Evolutionary conservation across 2,797 vertebrate species (phyloP).

Genomic region (Lacerta bilineata): DNA sequence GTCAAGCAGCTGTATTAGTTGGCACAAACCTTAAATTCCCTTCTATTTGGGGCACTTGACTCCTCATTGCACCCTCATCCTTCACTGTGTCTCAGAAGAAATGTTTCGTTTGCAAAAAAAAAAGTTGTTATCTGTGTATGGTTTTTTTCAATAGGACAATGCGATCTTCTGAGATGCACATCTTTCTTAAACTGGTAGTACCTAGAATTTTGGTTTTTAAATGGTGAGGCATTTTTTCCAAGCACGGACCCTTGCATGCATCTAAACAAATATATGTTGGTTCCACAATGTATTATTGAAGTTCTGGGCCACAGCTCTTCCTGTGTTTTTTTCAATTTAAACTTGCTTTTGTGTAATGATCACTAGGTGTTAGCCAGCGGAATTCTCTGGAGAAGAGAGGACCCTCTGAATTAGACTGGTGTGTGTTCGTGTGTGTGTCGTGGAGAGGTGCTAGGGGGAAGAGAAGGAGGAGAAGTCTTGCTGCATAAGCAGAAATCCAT

Average conservation of each 20-base stretch:
- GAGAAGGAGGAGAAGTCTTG: neutral
- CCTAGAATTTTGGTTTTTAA: neutral
- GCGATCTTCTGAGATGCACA: neutral
- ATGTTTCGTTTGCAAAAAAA: neutral
- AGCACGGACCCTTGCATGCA: neutral
- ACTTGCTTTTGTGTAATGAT: neutral
- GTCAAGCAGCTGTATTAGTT: neutral
- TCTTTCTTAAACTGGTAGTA: neutral
- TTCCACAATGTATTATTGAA: neutral
- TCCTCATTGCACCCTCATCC: neutral
- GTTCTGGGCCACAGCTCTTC: neutral
- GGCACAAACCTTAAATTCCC: neutral
- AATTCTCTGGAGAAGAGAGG: neutral
- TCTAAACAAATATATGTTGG: neutral
- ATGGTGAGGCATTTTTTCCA: neutral
- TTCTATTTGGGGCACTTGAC: neutral
- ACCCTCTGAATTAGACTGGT: neutral
- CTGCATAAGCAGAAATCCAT: neutral
- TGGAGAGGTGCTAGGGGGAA: neutral
- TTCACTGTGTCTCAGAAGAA: neutral
- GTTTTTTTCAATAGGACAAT: neutral
- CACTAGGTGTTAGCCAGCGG: neutral
- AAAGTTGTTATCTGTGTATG: neutral
- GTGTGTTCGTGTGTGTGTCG: neutral
- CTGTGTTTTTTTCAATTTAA: neutral